Conservation (phyloP, 2,888 invertebrate species). For the Baccha elongata region DNA sequence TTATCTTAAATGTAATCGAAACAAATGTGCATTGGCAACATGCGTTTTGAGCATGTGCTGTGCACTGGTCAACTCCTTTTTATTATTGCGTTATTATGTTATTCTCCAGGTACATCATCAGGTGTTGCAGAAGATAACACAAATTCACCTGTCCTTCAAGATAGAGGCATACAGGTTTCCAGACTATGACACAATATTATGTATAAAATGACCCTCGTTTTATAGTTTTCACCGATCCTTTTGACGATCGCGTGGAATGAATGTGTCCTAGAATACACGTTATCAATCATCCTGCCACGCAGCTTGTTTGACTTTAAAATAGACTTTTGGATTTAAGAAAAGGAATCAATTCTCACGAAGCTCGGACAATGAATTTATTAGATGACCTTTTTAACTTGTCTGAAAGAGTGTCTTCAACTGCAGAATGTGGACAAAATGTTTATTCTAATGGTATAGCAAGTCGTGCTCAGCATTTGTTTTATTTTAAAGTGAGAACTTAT, state of each 20-base stretch:
- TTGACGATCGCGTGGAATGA: constrained; percentile 49
- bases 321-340: constrained; percentile 41
- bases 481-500: constrained; percentile 7
- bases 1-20: constrained; percentile 73
- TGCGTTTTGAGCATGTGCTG: constrained; percentile 69
- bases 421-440: not conserved
- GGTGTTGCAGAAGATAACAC: constrained; percentile 67
- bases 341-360: constrained; percentile 62
- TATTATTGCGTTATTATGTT: constrained; percentile 46
- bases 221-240: constrained; percentile 42
- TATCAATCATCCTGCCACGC: constrained; percentile 69
- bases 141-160: constrained; percentile 59
- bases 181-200: constrained; percentile 48
- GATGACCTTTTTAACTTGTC: constrained; percentile 61
- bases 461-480: constrained; percentile 47
- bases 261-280: constrained; percentile 67
- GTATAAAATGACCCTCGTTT: constrained; percentile 64
- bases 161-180: constrained; percentile 4
- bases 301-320: constrained; percentile 59
- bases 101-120: constrained; percentile 43
- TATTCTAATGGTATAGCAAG: not conserved
- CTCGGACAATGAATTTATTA: constrained; percentile 69
- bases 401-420: constrained; percentile 18
- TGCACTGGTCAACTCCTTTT: constrained; percentile 41
- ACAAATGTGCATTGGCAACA: constrained; percentile 73